Base-by-base conservation (phyloP, 1,140 invertebrate species). In the Onthophagus taurus region DNA sequence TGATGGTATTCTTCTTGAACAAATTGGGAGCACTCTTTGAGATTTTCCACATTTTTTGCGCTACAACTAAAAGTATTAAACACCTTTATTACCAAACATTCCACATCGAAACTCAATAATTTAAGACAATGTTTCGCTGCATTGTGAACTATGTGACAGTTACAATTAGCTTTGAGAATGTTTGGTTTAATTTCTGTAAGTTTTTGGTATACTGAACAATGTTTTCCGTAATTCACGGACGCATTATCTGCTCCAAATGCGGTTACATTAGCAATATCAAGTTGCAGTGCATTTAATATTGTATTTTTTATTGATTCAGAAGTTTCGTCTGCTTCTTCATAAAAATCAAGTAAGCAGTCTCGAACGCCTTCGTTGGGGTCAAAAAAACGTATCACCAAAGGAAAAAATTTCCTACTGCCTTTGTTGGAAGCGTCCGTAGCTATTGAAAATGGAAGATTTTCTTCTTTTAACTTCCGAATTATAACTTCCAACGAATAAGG, bases 91-190 rank as follows among this genome's bases (percentile, higher is more conserved):
- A 34, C 31, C 31, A 34, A 34, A 34, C 9, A 29, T 12, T 29
- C 26, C 13, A 29, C 26, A 29, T 29, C 26, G 13, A 29, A 29
- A 29, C 26, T 29, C 26, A 29, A 29, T 29, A 29, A 29, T 29
- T 29, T 29, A 29, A 29, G 26, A 29, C 9, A 29, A 14, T 34
- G 31, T 16, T 34, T 34, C 8, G 31, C 14, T 34, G 31, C 31
- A 34, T 34, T 34, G 31, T 34, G 31, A 13, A 34, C n/a, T 34
- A 34, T 34, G 31, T 34, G 14, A 14, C 31, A 34, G 31, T 34
- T 34, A 34, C 31, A 34, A 34, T 34, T 34, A 34, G 31, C 31
- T 34, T 34, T 34, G 31, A 34, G n/a, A 13, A 34, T 34, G 8
- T 34, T 34, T 34, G 31, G 31, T 34, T 34, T 34, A 13, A 34